Conservation (phyloP, 2,888 invertebrate genomes). For the Epinotia demarniana region DNA sequence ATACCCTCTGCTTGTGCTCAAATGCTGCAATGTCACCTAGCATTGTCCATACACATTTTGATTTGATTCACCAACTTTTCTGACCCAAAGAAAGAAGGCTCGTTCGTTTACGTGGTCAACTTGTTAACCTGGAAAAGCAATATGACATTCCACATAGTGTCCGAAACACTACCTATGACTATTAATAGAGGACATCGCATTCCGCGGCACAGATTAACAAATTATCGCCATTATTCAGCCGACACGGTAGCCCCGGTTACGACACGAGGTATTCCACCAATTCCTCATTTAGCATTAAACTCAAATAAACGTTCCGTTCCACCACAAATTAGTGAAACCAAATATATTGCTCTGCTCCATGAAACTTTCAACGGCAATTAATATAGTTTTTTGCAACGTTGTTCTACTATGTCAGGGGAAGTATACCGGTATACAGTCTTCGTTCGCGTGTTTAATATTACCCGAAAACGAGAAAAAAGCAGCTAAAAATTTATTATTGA, state of each 20-base stretch:
- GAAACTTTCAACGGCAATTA: slow-evolving; percentile 67
- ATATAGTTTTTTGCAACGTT: slow-evolving; percentile 72
- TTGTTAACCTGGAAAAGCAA: not conserved
- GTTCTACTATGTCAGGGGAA: slow-evolving; percentile 70
- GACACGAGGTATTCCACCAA: slow-evolving; percentile 27
- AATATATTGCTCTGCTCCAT: slow-evolving; percentile 48
- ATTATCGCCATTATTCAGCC: slow-evolving; percentile 19
- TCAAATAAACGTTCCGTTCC: slow-evolving; percentile 32
- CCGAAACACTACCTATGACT: not conserved
- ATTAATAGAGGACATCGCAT: slow-evolving; percentile 4
- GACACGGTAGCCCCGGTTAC: slow-evolving; percentile 7
- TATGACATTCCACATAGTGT: not conserved
- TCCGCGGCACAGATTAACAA: slow-evolving; percentile 24
- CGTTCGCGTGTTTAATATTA: slow-evolving; percentile 77
- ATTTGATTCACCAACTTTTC: not conserved
- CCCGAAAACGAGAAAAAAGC: slow-evolving; percentile 75
- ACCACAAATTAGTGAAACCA: slow-evolving; percentile 37
- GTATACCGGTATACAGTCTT: slow-evolving; percentile 72
- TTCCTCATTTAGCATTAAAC: slow-evolving; percentile 30
- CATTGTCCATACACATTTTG: not conserved
- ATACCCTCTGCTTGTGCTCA: no score
- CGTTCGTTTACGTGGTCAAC: not conserved
- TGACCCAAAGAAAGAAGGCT: not conserved
- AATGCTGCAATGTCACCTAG: no score
- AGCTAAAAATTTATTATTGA: slow-evolving; percentile 77